Base-by-base conservation (phyloP, 64 coral and sea anemone genomes). In the Montipora capricornis region DNA sequence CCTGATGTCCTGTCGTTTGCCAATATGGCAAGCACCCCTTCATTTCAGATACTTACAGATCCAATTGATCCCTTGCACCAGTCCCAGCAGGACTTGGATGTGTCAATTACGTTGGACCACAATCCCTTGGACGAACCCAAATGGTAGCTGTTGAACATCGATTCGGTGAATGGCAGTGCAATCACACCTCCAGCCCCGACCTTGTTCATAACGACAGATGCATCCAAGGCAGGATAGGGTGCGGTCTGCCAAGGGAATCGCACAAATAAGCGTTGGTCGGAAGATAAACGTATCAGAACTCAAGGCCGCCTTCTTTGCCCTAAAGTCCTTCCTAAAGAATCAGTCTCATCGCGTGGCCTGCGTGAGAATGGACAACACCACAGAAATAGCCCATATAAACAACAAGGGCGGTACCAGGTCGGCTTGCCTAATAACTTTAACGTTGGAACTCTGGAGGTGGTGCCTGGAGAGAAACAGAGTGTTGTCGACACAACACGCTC, bases 311-410 rank as follows among this genome's bases (percentile, higher is more conserved):
- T 22, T 22, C 22, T 22, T 22, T 22, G 22, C 22, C 22, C 22
- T 22, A 22, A 22, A 22, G 22, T 22, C 22, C 22, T 22, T 22
- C 0, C 22, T 22, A 22, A 22, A 22, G 22, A 22, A 22, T 22
- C 22, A 22, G 74, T 66, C 26, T n/a, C 60, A 57, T 26, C 86
- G 68, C 22, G 47, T 75, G 6, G 73, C 84, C 11, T 86, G 50
- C 4, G 20, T 92, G 24, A 76, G 80, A 83, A 84, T 92, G 52
- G 64, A 67, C 83, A 87, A 87, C 83, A 46, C 83, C 12, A 87
- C 83, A 29, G 83, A 66, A 87, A 49, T 71, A 19, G 53, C 80
- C 20, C 62, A 83, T 29, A 55, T 83, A 2, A 64, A 83, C 62
- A 24, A 83, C 80, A 83, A 71, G 67, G 86, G 86, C 22, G 86